Evolutionary conservation across 2,797 vertebrate species (phyloP).

Genomic region (Phalanger gymnotis): DNA sequence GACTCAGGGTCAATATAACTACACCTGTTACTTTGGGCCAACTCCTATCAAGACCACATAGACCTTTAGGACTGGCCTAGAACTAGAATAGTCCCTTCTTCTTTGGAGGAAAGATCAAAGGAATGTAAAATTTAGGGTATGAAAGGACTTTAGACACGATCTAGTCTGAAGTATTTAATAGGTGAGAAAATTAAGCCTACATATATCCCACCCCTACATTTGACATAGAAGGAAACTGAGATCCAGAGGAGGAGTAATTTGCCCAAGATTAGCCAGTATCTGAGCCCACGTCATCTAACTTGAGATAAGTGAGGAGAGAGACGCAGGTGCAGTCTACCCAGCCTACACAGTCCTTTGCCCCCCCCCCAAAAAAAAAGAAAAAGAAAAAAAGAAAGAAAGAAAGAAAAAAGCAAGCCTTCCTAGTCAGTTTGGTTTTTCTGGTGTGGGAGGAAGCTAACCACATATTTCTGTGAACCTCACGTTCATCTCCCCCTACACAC

Average conservation of each 20-base stretch:
- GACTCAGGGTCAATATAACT: not conserved
- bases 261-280: not conserved
- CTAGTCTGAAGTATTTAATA: not conserved
- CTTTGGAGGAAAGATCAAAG: not conserved
- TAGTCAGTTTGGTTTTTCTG: slow-evolving; percentile 52
- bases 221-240: not conserved
- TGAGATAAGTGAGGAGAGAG: not conserved
- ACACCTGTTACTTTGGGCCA: not conserved
- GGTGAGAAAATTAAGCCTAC: not conserved
- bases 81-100: not conserved
- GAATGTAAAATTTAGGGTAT: not conserved
- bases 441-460: slow-evolving; percentile 59
- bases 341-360: not conserved
- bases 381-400: not conserved
- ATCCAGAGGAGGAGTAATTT: not conserved
- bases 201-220: not conserved
- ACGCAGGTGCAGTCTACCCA: not conserved
- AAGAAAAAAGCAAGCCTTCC: not conserved
- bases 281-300: not conserved
- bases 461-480: not conserved
- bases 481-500: not conserved
- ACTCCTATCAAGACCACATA: not conserved
- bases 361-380: too few species aligned
- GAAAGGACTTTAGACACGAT: not conserved
- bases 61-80: not conserved